Evolutionary conservation across 2,797 vertebrate genomes (phyloP), one percentile per base, ranked within the genome.

Genomic region (Eulemur albifrons): DNA sequence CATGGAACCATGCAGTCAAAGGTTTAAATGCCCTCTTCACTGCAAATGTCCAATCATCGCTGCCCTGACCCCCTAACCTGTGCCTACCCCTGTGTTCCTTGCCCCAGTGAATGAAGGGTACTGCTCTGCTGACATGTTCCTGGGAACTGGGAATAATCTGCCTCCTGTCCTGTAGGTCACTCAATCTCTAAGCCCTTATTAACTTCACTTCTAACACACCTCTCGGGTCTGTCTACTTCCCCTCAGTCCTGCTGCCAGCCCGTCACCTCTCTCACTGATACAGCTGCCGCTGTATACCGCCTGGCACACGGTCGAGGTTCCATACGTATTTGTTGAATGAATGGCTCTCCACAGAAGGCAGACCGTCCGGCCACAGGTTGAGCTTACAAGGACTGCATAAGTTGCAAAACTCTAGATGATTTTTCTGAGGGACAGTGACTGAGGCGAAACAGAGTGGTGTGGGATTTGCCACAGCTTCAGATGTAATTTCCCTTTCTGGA

Each of bases 1-100:
- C 35, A 3, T 0, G 14, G 59, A 59, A 30, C 50, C 18, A 2
- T 2, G 15, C 4, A 30, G 21, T 92, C 63, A 80, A 7, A 27
- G n/a, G 35, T n/a, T n/a, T 67, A 45, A 70, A 35, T 27, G 4
- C 27, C 3, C 0, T 86, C 17, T 8, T 88, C 17, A 17, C 57
- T 20, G 11, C 27, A 43, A 0, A 0, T 45, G 18, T 21, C 30
- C 69, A 63, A 23, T 48, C 0, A 0, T 77, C 25, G 3, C 48
- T 40, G 1, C 4, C 13, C 12, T 94, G 25, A 52, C 38, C 14
- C 14, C 5, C 65, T 40, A 40, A 52, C 5, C 14, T 75, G 5
- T 10, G 7, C 21, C 54, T 38, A 48, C 21, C 20, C 7, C 1
- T 32, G 0, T 4, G 7, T 70, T 10, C 43, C 35, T 72, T 32